These are phyloP conservation scores for Heteromurus nitidus DNA, from an alignment of 2,888 invertebrate species.

Conservation along the genomic window DNA sequence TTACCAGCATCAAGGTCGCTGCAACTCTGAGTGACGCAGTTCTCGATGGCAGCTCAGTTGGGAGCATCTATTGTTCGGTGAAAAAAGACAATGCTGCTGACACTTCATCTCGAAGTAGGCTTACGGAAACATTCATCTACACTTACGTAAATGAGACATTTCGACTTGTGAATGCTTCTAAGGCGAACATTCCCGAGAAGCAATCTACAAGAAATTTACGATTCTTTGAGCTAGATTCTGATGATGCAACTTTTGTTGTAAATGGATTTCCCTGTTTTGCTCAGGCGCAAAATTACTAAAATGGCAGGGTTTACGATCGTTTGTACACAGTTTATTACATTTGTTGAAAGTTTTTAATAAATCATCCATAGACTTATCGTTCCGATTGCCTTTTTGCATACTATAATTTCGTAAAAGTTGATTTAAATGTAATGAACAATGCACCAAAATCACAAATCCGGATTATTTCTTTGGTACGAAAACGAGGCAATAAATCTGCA, in stretches of 20 bases:
- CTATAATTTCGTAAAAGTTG: no score
- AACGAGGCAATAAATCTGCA: no score
- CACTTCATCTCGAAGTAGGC: not conserved
- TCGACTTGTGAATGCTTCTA: slow-evolving; percentile 15
- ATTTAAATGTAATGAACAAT: no score
- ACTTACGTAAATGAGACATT: slow-evolving; percentile 19
- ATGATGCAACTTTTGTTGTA: slow-evolving; percentile 26
- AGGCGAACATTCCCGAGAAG: slow-evolving; percentile 32
- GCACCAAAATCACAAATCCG: no score
- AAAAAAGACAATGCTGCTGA: not conserved
- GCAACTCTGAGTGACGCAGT: not conserved
- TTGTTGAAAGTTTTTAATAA: no score
- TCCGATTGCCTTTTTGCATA: no score
- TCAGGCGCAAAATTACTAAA: no score
- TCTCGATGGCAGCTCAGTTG: not conserved
- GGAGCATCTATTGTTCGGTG: slow-evolving; percentile 29
- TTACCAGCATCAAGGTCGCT: slow-evolving; percentile 13
- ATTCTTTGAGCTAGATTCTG: slow-evolving; percentile 36
- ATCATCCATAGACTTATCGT: no score
- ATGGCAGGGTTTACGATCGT: no score
- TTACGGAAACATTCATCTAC: slow-evolving; percentile 14
- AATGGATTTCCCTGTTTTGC: slow-evolving; percentile 50
- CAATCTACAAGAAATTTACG: not conserved
- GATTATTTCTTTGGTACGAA: no score
- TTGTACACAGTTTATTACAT: no score